phyloP scores from a whole-genome alignment of 2,888 invertebrate genomes.

The Leuctra nigra region DNA sequence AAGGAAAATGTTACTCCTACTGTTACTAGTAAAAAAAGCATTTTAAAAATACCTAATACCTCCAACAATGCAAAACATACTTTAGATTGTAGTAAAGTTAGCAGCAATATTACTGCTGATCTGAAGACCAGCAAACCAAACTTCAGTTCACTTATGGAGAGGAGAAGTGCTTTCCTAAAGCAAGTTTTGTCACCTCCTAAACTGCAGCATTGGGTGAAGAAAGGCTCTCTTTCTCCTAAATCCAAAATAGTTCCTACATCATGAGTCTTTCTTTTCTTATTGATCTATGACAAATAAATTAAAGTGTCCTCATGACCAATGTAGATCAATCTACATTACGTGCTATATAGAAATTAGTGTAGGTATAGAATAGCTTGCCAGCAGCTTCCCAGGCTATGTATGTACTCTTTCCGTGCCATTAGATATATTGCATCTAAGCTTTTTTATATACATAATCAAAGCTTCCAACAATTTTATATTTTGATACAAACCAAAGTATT shows the following conservation, averaged over 20 bases:
- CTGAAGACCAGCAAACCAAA: conserved; percentile 10
- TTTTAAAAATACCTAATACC: conserved; percentile 24
- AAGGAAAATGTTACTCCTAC: conserved; percentile 36
- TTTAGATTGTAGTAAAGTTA: conserved; percentile 14
- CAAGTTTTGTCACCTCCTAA: conserved; percentile 53
- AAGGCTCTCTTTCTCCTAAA: conserved; percentile 34
- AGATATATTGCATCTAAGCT: too few species aligned
- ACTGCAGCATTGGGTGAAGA: conserved; percentile 42
- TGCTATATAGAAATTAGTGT: too few species aligned
- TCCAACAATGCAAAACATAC: conserved; percentile 14
- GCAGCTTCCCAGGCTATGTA: too few species aligned
- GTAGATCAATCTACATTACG: too few species aligned
- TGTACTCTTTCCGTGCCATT: too few species aligned
- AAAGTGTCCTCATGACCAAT: too few species aligned
- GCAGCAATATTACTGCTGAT: neutral
- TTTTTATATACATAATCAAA: too few species aligned
- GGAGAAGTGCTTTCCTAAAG: conserved; percentile 49
- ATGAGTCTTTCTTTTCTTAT: too few species aligned
- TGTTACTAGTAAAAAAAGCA: conserved; percentile 30
- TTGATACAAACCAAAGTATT: too few species aligned
- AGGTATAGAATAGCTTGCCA: too few species aligned
- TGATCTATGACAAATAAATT: too few species aligned
- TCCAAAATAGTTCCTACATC: conserved; percentile 31
- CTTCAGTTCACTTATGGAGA: conserved; percentile 44
- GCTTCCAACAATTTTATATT: too few species aligned